Evolutionary conservation across 2,113 vertebrate genomes (phyloP).

Genomic region (Austrofundulus limnaeus): DNA sequence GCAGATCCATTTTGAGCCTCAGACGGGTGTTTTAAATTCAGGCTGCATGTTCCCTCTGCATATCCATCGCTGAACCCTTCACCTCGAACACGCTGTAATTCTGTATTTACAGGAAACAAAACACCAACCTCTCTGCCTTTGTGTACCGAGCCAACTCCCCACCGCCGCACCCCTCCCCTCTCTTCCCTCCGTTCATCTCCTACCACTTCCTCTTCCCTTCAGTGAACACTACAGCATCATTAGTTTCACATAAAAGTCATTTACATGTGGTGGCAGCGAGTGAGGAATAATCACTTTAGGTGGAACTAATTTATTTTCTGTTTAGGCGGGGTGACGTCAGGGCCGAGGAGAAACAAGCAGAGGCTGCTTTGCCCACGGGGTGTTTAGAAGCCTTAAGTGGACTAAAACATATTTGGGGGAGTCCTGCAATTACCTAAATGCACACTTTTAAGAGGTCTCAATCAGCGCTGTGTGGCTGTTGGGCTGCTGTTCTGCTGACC

Average conservation of each 20-base stretch:
- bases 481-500: conserved; percentile 70
- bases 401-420: conserved; percentile 69
- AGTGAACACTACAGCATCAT: conserved; percentile 69
- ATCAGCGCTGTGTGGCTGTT: conserved; percentile 59
- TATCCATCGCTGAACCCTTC: conserved; percentile 60
- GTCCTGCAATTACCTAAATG: conserved; percentile 76
- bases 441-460: conserved; percentile 73
- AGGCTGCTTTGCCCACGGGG: conserved; percentile 51
- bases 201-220: conserved; percentile 45
- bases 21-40: conserved; percentile 62
- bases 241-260: conserved; percentile 77
- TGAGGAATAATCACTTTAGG: conserved; percentile 75
- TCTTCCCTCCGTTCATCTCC: conserved; percentile 36
- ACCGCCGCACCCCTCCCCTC: not conserved
- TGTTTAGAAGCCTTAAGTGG: conserved; percentile 69
- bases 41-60: conserved; percentile 60
- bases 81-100: conserved; percentile 65
- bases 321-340: conserved; percentile 66
- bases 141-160: conserved; percentile 47
- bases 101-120: conserved; percentile 72
- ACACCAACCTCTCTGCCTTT: conserved; percentile 66
- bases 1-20: conserved; percentile 65
- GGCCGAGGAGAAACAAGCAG: conserved; percentile 64
- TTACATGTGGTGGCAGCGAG: conserved; percentile 72
- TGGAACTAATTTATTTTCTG: conserved; percentile 76